Conservation (phyloP, 2,888 invertebrate genomes). For the Stegophylla sp. region DNA sequence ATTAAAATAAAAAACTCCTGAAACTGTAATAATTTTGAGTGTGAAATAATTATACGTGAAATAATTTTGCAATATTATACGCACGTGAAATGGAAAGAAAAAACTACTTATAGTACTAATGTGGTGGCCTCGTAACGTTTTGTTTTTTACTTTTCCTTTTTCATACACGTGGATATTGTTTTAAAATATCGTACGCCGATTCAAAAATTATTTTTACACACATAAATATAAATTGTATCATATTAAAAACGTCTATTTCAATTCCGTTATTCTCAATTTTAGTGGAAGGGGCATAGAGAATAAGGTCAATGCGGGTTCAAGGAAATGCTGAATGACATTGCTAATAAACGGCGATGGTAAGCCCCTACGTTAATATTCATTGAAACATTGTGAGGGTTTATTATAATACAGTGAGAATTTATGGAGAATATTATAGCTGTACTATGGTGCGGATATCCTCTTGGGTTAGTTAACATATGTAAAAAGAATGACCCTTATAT, state of each 20-base stretch:
- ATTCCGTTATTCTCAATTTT: conserved; percentile 13
- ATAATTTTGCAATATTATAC: not conserved
- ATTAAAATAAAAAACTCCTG: no score
- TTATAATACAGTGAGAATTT: conserved; percentile 39
- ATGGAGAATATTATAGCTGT: conserved; percentile 34
- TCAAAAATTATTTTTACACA: not conserved
- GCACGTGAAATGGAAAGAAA: not conserved
- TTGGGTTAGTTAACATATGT: not conserved
- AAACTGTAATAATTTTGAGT: no score
- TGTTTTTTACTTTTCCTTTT: no score
- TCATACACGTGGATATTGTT: not conserved
- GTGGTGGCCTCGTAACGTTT: not conserved
- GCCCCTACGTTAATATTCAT: conserved; percentile 54
- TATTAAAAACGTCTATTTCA: not conserved
- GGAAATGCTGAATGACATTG: conserved; percentile 44
- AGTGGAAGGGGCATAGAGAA: conserved; percentile 15
- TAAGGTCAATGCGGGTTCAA: conserved; percentile 58
- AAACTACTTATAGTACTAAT: not conserved
- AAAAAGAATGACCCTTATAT: conserved; percentile 35
- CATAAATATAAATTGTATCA: not conserved
- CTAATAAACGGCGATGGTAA: conserved; percentile 32
- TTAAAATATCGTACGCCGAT: not conserved
- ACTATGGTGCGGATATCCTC: conserved; percentile 42
- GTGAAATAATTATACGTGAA: no score
- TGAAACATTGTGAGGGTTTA: conserved; percentile 49